A percentile compares a stretch with the other conserved stretches of the same genome.
Evolutionary conservation across 2,888 invertebrate species (phyloP).

Genomic region (Dryobotodes eremita): DNA sequence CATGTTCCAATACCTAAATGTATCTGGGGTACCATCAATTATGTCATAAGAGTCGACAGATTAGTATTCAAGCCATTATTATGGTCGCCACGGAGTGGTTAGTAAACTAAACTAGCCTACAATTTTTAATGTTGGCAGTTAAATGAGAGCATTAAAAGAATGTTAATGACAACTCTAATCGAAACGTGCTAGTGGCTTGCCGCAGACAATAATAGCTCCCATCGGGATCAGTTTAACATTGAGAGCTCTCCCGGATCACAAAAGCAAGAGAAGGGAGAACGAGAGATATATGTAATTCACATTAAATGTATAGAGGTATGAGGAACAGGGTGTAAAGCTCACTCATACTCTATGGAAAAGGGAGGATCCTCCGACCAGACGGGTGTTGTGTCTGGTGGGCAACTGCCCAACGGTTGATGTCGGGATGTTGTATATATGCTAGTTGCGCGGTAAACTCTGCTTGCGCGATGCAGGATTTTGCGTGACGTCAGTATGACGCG

Average conservation of each 20-base stretch:
- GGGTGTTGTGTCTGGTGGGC: no score
- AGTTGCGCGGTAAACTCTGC: no score
- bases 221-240: not conserved
- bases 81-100: not conserved
- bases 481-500: no score
- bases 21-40: not conserved
- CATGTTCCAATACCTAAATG: not conserved
- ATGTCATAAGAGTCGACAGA: not conserved
- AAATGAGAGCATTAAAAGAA: conserved; percentile 20
- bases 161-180: conserved; percentile 26
- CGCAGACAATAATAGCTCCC: not conserved
- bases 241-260: not conserved
- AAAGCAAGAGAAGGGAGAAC: not conserved
- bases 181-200: not conserved
- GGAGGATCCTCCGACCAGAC: no score
- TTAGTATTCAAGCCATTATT: conserved; percentile 12
- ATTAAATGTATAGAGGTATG: no score
- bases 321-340: no score
- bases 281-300: not conserved
- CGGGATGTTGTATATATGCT: no score
- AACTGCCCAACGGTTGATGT: no score
- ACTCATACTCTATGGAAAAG: no score
- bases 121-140: not conserved
- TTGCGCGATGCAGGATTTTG: no score
- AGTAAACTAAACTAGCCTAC: conserved; percentile 12